Base-by-base conservation (phyloP, 1,140 invertebrate genomes). In the Leptopilina clavipes region DNA sequence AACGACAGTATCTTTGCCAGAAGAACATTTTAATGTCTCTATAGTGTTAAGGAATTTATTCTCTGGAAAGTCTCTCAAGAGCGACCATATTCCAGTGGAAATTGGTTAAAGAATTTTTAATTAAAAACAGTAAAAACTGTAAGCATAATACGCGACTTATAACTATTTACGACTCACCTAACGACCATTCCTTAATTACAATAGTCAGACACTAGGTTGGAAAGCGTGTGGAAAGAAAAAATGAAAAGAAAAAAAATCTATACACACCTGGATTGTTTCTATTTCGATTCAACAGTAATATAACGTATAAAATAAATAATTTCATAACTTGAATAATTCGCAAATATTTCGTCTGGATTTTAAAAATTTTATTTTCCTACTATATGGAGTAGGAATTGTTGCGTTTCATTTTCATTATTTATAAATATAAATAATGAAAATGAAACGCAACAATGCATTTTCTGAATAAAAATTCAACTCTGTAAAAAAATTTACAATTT, bases 31-130 rank as follows among this genome's bases (percentile, higher is more conserved):
- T 11, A 65, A 19, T 65, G 14, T 37, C 59, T 25, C 25, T 40
- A 40, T 22, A 22, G 25, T 65, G 59, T 31, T 65, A 65, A 65
- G 22, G 14, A 31, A 65, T 65, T 65, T 65, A 65, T 65, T 31
- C 59, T 31, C 22, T 65, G 3, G 14, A 22, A 22, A 65, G 59
- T 11, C 59, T 65, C 22, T 65, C 19, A 37, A 37, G 22, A 37
- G 10, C 14, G 12, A 31, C 19, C 12, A 31, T 22, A 65, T 22
- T 31, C 72, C 52, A 75, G 72, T 74, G 75, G 65, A 72, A 76
- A 81, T 77, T 77, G 75, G 80, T 77, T 79, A 75, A 77, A 78
- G 74, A 82, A 79, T 78, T 79, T 82, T 79, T 82, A 82, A 82
- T 82, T 79, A 82, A 79, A 76, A 65, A 59, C 54, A 59, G 78